Evolutionary conservation across 1,140 invertebrate species (phyloP).

Genomic region (Procambarus virginalis): DNA sequence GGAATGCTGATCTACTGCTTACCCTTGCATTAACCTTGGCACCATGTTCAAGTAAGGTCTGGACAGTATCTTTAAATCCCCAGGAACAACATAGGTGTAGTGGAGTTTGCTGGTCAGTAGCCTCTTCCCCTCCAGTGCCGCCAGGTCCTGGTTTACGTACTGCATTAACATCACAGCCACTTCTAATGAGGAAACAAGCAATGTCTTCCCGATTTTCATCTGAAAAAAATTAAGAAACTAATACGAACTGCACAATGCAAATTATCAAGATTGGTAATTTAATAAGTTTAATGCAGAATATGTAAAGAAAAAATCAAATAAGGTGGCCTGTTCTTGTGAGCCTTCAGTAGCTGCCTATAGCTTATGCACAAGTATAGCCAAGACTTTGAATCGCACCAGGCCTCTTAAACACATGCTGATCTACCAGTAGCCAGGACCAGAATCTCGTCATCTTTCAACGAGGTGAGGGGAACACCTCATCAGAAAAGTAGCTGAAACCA

Average conservation of each 20-base stretch:
- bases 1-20: constrained; percentile 28
- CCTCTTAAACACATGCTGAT: no score
- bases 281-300: no score
- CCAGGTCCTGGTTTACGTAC: constrained; percentile 80
- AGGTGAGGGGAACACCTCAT: no score
- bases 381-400: no score
- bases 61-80: constrained; percentile 90
- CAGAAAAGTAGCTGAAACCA: no score
- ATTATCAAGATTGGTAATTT: no score
- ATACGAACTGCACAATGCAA: neutral
- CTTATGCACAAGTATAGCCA: no score
- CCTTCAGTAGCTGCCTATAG: no score
- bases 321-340: no score
- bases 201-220: constrained; percentile 93
- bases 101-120: constrained; percentile 84
- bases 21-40: constrained; percentile 89
- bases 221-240: neutral
- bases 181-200: constrained; percentile 92
- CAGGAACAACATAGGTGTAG: constrained; percentile 93
- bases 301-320: no score
- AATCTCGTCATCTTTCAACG: no score
- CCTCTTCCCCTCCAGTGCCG: constrained; percentile 86
- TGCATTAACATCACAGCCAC: constrained; percentile 92
- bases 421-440: no score
- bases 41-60: constrained; percentile 91